phyloP scores from a whole-genome alignment of 2,888 invertebrate genomes.

The Ctenicera cuprea region DNA sequence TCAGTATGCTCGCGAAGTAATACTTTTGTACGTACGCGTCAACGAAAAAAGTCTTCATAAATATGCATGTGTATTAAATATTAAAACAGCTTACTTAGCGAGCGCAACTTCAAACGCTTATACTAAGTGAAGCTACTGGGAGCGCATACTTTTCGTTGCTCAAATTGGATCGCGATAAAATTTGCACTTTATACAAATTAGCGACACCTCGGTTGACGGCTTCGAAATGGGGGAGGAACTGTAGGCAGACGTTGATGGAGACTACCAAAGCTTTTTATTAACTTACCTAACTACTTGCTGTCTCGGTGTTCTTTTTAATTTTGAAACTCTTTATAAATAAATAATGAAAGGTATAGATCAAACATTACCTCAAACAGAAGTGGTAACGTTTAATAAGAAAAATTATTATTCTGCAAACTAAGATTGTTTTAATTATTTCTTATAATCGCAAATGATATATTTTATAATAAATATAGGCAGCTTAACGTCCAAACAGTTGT shows the following conservation, averaged over 20 bases:
- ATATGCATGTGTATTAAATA: constrained; percentile 70
- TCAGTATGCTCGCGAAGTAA: constrained; percentile 54
- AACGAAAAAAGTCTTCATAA: constrained; percentile 65
- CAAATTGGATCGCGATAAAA: constrained; percentile 66
- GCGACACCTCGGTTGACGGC: constrained; percentile 64
- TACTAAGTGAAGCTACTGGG: constrained; percentile 67
- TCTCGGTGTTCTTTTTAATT: not conserved
- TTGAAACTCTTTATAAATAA: too few species aligned
- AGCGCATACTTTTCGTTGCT: constrained; percentile 58
- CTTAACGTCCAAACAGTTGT: too few species aligned
- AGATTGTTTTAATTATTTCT: too few species aligned
- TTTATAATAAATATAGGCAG: too few species aligned
- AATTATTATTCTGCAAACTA: too few species aligned
- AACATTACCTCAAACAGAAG: not conserved
- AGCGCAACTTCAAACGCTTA: constrained; percentile 68
- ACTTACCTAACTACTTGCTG: constrained; percentile 6
- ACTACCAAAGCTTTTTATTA: constrained; percentile 40
- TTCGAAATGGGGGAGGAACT: constrained; percentile 39
- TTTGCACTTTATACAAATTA: constrained; percentile 68
- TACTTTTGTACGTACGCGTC: constrained; percentile 57
- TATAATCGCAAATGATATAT: too few species aligned
- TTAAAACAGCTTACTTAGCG: constrained; percentile 66
- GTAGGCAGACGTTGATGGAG: constrained; percentile 27
- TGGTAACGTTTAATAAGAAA: too few species aligned
- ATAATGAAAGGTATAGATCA: too few species aligned